phyloP scores from a whole-genome alignment of 2,888 invertebrate species.

The Euspilapteryx auroguttella region DNA sequence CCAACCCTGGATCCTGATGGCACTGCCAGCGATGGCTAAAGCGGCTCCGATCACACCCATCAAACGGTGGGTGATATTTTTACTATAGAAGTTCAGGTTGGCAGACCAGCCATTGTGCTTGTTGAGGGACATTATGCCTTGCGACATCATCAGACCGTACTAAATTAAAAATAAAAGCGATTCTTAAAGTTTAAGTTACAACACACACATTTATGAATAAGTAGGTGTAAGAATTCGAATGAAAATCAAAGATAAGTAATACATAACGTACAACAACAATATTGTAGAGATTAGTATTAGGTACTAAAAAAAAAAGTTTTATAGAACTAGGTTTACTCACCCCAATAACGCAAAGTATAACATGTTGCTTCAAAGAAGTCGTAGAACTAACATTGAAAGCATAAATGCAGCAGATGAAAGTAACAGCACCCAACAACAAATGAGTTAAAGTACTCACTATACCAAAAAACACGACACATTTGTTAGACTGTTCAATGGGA shows the following conservation, averaged over 20 bases:
- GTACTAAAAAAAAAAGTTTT: background rate
- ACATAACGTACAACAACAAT: too few relatives aligned
- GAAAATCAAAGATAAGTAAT: background rate
- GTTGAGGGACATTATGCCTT: conserved; percentile 5
- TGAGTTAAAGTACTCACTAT: conserved; percentile 3
- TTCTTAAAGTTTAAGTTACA: too few relatives aligned
- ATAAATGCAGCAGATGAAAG: background rate
- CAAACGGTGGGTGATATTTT: conserved; percentile 5
- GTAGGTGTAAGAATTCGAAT: too few relatives aligned
- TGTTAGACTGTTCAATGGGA: background rate
- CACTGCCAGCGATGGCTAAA: conserved; percentile 5
- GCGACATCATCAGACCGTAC: conserved; percentile 7
- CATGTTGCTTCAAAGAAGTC: conserved; percentile 4
- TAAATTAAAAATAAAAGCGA: conserved; percentile 3
- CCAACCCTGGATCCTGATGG: conserved; percentile 3
- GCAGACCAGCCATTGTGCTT: conserved; percentile 4
- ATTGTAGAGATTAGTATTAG: too few relatives aligned
- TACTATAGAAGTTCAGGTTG: conserved; percentile 3
- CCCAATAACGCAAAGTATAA: conserved; percentile 6
- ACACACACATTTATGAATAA: too few relatives aligned
- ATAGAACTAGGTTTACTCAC: conserved; percentile 2
- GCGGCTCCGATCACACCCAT: conserved; percentile 5
- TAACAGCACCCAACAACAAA: conserved; percentile 2
- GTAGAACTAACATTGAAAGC: background rate
- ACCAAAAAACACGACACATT: background rate